Conservation (phyloP, 2,888 invertebrate species). For the Melinopterus prodromus region DNA sequence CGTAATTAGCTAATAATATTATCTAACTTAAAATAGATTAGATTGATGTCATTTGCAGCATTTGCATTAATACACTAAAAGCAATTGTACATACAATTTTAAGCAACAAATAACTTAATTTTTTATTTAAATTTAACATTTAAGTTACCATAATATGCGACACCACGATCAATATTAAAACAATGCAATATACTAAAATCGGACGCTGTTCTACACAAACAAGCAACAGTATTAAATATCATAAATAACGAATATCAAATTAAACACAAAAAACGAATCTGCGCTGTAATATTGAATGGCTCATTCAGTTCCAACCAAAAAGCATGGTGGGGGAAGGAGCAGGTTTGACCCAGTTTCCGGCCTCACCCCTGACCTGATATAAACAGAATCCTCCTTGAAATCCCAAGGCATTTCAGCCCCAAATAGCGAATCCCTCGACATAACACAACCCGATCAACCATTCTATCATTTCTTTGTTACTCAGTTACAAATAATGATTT, state of each 20-base stretch:
- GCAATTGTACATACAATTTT: too few relatives aligned
- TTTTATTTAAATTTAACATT: too few relatives aligned
- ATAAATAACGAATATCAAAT: not conserved
- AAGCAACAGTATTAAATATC: too few relatives aligned
- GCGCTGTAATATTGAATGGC: conserved; percentile 46
- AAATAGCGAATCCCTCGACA: not conserved
- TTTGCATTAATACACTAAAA: too few relatives aligned
- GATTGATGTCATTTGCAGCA: too few relatives aligned
- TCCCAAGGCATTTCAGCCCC: not conserved
- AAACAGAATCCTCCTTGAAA: conserved; percentile 39
- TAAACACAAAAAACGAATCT: not conserved
- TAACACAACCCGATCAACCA: not conserved
- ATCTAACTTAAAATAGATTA: too few relatives aligned
- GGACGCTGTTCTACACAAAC: too few relatives aligned
- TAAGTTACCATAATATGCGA: too few relatives aligned
- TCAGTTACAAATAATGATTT: not conserved
- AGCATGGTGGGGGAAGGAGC: conserved; percentile 41
- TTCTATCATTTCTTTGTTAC: not conserved
- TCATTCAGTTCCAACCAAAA: conserved; percentile 46
- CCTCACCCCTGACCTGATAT: conserved; percentile 42
- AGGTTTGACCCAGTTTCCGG: conserved; percentile 47
- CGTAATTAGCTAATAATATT: too few relatives aligned
- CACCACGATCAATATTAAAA: too few relatives aligned
- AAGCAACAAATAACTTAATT: too few relatives aligned
- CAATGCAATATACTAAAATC: too few relatives aligned